phyloP scores from a whole-genome alignment of 2,888 invertebrate species.

The Dastarcus helophoroides region DNA sequence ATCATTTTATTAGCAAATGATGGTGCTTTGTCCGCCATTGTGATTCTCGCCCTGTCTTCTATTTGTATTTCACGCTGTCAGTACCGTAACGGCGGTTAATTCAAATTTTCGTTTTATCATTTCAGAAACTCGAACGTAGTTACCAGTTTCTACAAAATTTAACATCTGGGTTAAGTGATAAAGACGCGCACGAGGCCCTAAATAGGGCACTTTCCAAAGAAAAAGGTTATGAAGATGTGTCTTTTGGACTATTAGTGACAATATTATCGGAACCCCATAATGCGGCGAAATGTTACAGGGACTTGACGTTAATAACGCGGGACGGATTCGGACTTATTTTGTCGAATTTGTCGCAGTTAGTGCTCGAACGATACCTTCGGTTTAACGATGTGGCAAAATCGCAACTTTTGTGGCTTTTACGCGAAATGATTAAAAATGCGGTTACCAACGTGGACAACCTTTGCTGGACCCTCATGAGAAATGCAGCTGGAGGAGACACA shows the following conservation, averaged over 20 bases:
- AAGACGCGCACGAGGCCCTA: constrained; percentile 85
- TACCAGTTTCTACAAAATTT: constrained; percentile 66
- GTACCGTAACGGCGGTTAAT: constrained; percentile 29
- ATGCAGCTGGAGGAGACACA: constrained; percentile 91
- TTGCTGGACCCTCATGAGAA: constrained; percentile 83
- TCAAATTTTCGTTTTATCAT: constrained; percentile 31
- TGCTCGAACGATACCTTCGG: constrained; percentile 79
- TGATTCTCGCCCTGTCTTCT: constrained; percentile 36
- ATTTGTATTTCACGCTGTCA: constrained; percentile 30
- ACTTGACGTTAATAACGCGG: constrained; percentile 78
- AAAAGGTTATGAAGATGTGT: constrained; percentile 85
- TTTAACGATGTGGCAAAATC: constrained; percentile 70
- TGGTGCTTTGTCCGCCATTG: constrained; percentile 45
- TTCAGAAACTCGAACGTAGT: constrained; percentile 84
- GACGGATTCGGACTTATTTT: constrained; percentile 80
- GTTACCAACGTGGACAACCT: constrained; percentile 80
- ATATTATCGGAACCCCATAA: constrained; percentile 78
- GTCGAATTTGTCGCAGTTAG: constrained; percentile 69
- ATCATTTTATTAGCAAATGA: constrained; percentile 35
- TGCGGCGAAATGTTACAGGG: constrained; percentile 80
- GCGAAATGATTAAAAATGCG: constrained; percentile 85
- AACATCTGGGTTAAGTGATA: constrained; percentile 76
- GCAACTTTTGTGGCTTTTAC: constrained; percentile 81
- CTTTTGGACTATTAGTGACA: constrained; percentile 76
- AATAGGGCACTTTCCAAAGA: constrained; percentile 83